phyloP scores from a whole-genome alignment of 2,888 invertebrate genomes.

The Caenorhabditis doughertyi region DNA sequence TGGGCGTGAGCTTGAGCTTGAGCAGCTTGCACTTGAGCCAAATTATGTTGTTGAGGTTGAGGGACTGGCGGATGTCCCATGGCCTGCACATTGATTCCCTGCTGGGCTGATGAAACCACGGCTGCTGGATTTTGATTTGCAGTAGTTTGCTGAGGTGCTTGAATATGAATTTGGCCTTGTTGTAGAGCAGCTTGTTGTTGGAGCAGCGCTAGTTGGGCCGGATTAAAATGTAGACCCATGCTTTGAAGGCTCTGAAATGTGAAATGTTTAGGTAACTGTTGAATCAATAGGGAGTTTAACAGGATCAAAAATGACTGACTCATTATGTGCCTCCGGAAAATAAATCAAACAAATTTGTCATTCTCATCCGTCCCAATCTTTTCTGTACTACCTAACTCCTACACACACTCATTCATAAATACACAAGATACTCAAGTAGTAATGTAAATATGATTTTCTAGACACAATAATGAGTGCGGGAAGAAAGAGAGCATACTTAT shows the following conservation, averaged over 20 bases:
- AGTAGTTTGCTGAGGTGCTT: constrained; percentile 10
- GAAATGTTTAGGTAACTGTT: no score
- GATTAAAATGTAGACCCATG: constrained; percentile 47
- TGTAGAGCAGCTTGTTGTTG: constrained; percentile 6
- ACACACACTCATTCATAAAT: constrained; percentile 11
- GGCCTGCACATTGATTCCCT: constrained; percentile 35
- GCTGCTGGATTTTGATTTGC: constrained; percentile 32
- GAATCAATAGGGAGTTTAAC: neutral
- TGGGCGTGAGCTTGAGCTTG: constrained; percentile 28
- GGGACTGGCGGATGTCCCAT: constrained; percentile 49
- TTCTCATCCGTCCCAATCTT: neutral
- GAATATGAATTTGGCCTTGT: constrained; percentile 17
- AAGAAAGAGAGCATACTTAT: constrained; percentile 1
- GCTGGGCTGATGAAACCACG: constrained; percentile 36
- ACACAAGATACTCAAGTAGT: constrained; percentile 52
- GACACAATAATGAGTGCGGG: constrained; percentile 41
- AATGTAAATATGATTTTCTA: constrained; percentile 53
- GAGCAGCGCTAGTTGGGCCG: constrained; percentile 41
- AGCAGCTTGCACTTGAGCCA: constrained; percentile 23
- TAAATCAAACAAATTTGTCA: constrained; percentile 55
- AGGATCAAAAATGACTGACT: constrained; percentile 10
- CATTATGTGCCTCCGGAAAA: constrained; percentile 45
- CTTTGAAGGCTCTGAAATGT: constrained; percentile 25
- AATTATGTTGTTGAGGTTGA: constrained; percentile 20
- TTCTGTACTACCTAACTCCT: neutral